A percentile compares a stretch with the other conserved stretches of the same genome.
Conservation (phyloP, 2,888 invertebrate species). For the Drosophila rubida region DNA sequence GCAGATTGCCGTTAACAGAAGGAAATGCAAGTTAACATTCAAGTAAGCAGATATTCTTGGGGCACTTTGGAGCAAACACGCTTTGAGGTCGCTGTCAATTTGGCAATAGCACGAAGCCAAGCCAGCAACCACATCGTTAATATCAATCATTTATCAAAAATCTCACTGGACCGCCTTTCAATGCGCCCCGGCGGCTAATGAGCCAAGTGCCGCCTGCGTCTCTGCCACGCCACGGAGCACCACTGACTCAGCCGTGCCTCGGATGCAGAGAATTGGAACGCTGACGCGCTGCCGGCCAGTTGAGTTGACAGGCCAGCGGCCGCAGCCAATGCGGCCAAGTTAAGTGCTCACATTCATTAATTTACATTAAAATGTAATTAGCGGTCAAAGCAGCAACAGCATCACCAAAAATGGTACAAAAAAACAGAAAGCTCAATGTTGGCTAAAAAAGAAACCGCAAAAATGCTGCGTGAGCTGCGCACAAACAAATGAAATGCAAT, state of each 20-base stretch:
- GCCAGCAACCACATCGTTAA: constrained; percentile 43
- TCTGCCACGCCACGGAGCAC: constrained; percentile 45
- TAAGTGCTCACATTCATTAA: constrained; percentile 80
- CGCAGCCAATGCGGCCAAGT: constrained; percentile 63
- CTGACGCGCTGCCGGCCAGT: constrained; percentile 30
- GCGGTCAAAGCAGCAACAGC: constrained; percentile 48
- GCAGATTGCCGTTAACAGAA: background rate
- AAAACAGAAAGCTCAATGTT: no score
- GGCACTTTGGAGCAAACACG: constrained; percentile 24
- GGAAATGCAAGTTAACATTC: background rate
- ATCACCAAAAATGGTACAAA: constrained; percentile 15
- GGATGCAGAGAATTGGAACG: constrained; percentile 1
- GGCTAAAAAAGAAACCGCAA: constrained; percentile 55
- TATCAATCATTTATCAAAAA: constrained; percentile 77
- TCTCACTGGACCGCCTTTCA: constrained; percentile 47
- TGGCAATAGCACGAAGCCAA: constrained; percentile 31
- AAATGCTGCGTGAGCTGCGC: constrained; percentile 42
- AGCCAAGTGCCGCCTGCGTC: constrained; percentile 60
- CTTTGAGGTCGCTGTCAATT: constrained; percentile 44
- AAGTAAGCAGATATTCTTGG: constrained; percentile 1
- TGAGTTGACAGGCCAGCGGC: constrained; percentile 59
- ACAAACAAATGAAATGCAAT: constrained; percentile 59
- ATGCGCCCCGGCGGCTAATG: constrained; percentile 60
- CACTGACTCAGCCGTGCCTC: constrained; percentile 54
- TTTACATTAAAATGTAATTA: constrained; percentile 83